Evolutionary conservation across 2,888 invertebrate genomes (phyloP).

Genomic region (Oscheius sp.): DNA sequence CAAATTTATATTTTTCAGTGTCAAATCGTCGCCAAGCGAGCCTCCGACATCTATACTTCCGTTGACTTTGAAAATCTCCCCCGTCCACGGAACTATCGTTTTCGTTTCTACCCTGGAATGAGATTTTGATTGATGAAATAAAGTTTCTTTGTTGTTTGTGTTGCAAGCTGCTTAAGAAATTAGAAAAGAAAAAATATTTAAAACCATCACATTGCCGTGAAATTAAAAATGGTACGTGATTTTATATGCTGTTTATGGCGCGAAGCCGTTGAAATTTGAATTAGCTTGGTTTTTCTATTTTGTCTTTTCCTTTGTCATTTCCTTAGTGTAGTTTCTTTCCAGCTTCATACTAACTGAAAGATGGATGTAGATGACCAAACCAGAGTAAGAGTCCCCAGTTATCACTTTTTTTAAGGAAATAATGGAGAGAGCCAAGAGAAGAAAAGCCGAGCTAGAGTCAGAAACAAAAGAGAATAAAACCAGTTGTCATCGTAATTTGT

Average conservation of each 20-base stretch:
- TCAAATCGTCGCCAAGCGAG: background rate
- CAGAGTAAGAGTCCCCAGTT: conserved; percentile 2
- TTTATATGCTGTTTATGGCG: too few relatives aligned
- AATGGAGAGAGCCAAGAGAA: conserved; percentile 43
- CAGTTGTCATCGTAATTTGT: background rate
- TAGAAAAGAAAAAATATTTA: too few relatives aligned
- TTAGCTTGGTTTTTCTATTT: too few relatives aligned
- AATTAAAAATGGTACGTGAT: too few relatives aligned
- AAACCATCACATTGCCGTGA: too few relatives aligned
- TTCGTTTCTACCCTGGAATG: background rate
- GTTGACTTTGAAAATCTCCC: background rate
- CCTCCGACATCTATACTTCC: background rate
- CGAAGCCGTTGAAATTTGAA: too few relatives aligned
- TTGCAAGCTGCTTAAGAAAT: too few relatives aligned
- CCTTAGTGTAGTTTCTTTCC: too few relatives aligned
- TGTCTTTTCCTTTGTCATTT: too few relatives aligned
- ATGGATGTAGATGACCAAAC: conserved; percentile 11
- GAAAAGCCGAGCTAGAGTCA: conserved; percentile 35
- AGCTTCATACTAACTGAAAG: too few relatives aligned
- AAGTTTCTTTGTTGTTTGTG: too few relatives aligned
- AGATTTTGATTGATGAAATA: background rate
- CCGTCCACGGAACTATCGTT: background rate
- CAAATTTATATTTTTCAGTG: background rate
- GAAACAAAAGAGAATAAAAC: conserved; percentile 34
- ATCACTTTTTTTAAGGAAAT: conserved; percentile 5